These are phyloP conservation scores for Andrena bucephala DNA, from an alignment of 2,888 invertebrate genomes.

Conservation along the genomic window DNA sequence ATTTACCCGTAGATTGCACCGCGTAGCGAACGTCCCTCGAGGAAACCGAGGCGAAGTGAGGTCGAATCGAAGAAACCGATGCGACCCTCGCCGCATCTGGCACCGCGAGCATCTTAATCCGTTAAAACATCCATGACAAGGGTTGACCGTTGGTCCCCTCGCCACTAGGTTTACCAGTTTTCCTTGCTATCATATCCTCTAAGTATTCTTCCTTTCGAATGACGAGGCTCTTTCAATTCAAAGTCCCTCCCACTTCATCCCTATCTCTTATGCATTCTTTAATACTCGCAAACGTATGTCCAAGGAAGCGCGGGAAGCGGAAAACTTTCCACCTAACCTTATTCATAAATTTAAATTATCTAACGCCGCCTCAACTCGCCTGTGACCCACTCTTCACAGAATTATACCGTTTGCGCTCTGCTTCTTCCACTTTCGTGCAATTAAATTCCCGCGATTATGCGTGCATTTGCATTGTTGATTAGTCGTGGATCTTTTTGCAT, in stretches of 20 bases:
- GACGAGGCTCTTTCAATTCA: not conserved
- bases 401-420: not conserved
- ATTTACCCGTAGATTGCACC: conserved; percentile 42
- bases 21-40: not conserved
- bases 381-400: not conserved
- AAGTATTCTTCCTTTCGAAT: not conserved
- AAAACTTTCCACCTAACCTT: not conserved
- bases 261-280: not conserved
- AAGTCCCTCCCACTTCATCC: not conserved
- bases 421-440: conserved; percentile 22
- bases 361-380: not conserved
- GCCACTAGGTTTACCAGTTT: no score
- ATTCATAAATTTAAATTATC: conserved; percentile 33
- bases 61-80: conserved; percentile 5
- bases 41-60: not conserved
- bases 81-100: not conserved
- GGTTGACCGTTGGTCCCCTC: not conserved
- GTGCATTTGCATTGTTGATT: conserved; percentile 33
- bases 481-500: not conserved
- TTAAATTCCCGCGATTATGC: conserved; percentile 14
- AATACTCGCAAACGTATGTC: not conserved
- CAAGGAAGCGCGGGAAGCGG: not conserved
- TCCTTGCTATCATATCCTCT: no score
- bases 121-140: not conserved
- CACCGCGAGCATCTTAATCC: not conserved